Evolutionary conservation across 1,140 invertebrate species (phyloP).

Genomic region (Papilio polyxenes): DNA sequence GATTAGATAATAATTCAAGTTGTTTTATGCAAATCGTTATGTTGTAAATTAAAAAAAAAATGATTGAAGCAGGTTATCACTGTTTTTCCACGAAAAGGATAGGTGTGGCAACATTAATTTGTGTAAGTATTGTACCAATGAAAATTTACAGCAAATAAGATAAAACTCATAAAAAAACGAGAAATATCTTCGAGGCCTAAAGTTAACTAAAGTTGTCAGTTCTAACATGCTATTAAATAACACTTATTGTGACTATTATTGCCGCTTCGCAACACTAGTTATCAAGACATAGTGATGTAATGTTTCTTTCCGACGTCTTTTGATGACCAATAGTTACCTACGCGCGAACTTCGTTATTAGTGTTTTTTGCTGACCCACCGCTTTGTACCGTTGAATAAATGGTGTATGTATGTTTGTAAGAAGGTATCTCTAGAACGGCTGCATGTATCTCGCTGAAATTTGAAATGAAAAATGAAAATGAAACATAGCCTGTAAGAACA

Average conservation of each 20-base stretch:
- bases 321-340: slow-evolving; percentile 28
- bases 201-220: not conserved
- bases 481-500: no score
- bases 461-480: no score
- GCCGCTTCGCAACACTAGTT: not conserved
- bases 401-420: no score
- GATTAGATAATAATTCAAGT: no score
- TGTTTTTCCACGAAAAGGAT: no score
- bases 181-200: not conserved
- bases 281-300: slow-evolving; percentile 27
- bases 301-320: slow-evolving; percentile 15
- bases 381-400: not conserved
- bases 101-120: no score
- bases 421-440: no score
- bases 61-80: no score
- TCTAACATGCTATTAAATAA: slow-evolving; percentile 8
- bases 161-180: not conserved
- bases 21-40: no score
- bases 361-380: slow-evolving; percentile 5
- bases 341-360: not conserved
- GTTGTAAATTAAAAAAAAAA: no score
- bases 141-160: not conserved
- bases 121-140: not conserved
- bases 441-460: no score
- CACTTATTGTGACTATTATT: not conserved